Evolutionary conservation across 2,797 vertebrate species (phyloP), one percentile per base, ranked within the genome.

Genomic region (Echiichthys vipera): DNA sequence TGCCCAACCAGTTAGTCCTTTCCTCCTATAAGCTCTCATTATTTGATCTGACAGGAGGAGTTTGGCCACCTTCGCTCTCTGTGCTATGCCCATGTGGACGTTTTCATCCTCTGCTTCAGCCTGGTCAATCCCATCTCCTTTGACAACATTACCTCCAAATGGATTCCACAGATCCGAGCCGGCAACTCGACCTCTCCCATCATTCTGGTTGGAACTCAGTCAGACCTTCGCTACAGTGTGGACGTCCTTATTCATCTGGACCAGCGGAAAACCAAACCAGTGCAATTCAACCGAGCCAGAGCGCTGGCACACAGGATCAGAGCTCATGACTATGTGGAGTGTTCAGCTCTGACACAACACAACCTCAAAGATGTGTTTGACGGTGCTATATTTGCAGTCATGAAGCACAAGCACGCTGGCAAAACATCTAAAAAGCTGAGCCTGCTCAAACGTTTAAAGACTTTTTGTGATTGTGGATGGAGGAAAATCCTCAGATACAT

Each of bases 51-150:
- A 27, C 86, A 99, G 97, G 97, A 98, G 84, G 96, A 97, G 84
- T 98, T 98, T 85, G 97, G 97, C 63, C 93, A 95, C 71, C 92
- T 98, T 61, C 95, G 96, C 65, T 96, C 97, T 0, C 94, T 99
- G 67, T 99, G 96, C 77, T 98, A 97, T 59, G 91, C 95, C 10
- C 96, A 97, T 46, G 96, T 96, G 0, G 97, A 98, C 0, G 97
- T 98, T 81, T 98, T 99, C 93, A 92, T 99, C 84, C 96, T 97
- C 32, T 98, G 97, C 94, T 99, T 99, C 95, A 99, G 97, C 12
- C 94, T 98, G 53, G 96, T 98, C 64, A 97, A 97, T 82, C 97
- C 97, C 0, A 94, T 95, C 29, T 98, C 97, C 57, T 98, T 99
- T 83, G 93, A 97, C 69, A 98, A 97, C 86, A 92, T 98, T 78